Evolutionary conservation across 2,113 vertebrate genomes (phyloP), one percentile per base, ranked within the genome.

Genomic region (Indri indri): DNA sequence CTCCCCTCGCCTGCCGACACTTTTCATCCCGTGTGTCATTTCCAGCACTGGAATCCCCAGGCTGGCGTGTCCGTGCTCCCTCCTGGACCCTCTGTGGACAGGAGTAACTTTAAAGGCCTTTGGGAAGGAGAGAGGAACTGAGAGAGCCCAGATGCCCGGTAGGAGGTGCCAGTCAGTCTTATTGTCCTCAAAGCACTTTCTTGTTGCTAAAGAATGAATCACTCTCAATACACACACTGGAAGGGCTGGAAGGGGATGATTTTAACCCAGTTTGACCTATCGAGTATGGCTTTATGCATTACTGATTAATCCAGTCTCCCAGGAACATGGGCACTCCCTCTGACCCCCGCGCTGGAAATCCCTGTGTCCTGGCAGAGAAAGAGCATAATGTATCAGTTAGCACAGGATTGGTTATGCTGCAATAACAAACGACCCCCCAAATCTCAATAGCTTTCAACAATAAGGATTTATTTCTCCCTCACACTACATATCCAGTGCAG

Each of bases 141-240:
- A 68, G 45, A 25, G 52, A 81, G 47, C 92, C 85, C 52, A 81
- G n/a, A 70, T 65, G 85, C 73, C 80, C 45, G 30, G 14, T 3
- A 40, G 16, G 37, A 94, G 81, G 23, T 40, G 5, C 91, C 86
- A 30, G 1, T 59, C 54, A 4, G 57, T 9, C 23, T 91, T 73
- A 95, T 86, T 83, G 87, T 89, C 91, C 73, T 91, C 63, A 54
- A 96, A 96, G 70, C 11, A 30, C 68, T 91, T 92, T 95, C 66
- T 63, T 16, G 81, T 47, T 94, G 27, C 50, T 83, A 73, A 23
- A 42, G 88, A 80, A 54, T 94, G 65, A 96, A 57, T 97, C 90
- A 40, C 25, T 85, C 30, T 83, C 73, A 50, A 7, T 25, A 8
- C 9, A 37, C n/a, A 37, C 11, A 30, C 30, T 80, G 52, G 63